phyloP scores from a whole-genome alignment of 2,113 vertebrate genomes.

The Strix uralensis region DNA sequence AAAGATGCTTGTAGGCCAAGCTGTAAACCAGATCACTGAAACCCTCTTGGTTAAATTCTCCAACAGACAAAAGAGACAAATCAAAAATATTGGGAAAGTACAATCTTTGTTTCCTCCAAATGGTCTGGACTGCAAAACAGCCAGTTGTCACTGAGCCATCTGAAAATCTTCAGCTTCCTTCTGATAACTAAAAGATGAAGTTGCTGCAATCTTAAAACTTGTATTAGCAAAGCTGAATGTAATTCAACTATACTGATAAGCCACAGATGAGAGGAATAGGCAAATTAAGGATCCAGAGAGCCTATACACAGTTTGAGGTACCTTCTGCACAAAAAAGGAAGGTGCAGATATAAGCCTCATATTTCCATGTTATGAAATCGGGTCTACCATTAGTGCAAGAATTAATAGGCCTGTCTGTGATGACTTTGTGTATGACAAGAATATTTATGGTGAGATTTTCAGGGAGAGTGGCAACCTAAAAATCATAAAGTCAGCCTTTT shows the following conservation, averaged over 20 bases:
- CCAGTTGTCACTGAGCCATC: not conserved
- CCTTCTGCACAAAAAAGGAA: not conserved
- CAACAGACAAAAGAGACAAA: not conserved
- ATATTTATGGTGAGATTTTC: not conserved
- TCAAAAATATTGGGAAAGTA: not conserved
- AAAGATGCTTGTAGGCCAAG: not conserved
- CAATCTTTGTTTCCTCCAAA: not conserved
- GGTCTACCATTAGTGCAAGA: not conserved
- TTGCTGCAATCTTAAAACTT: not conserved
- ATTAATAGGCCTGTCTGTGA: not conserved
- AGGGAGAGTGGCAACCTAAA: not conserved
- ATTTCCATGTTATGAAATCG: not conserved
- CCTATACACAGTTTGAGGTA: not conserved
- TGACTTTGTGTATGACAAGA: not conserved
- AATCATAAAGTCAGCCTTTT: not conserved
- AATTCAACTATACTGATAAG: not conserved
- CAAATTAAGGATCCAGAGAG: not conserved
- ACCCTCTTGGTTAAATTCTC: not conserved
- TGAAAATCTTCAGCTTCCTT: not conserved
- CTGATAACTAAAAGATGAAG: not conserved
- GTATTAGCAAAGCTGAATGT: not conserved
- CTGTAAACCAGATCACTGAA: not conserved
- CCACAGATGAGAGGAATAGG: not conserved
- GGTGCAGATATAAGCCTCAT: not conserved
- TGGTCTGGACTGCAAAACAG: not conserved